phyloP scores from a whole-genome alignment of 2,113 vertebrate species.

The Xiphophorus maculatus region DNA sequence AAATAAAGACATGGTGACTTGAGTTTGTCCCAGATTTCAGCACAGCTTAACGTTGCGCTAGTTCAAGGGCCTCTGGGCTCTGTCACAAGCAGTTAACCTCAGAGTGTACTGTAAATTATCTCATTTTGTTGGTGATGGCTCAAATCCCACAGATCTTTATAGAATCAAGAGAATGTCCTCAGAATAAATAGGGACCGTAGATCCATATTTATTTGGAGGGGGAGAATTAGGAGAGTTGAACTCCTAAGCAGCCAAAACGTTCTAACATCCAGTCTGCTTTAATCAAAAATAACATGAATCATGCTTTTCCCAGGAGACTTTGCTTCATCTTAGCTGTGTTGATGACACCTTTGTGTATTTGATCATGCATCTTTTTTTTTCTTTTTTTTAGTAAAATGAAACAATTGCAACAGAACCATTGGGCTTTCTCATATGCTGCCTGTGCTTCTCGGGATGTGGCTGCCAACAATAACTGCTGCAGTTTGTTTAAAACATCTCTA shows the following conservation, averaged over 20 bases:
- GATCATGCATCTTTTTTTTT: not conserved
- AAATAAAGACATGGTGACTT: constrained; percentile 55
- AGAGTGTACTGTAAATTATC: constrained; percentile 45
- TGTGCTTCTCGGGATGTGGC: constrained; percentile 42
- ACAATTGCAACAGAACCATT: constrained; percentile 43
- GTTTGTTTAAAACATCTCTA: constrained; percentile 50
- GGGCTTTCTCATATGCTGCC: constrained; percentile 28
- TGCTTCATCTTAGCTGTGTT: constrained; percentile 34
- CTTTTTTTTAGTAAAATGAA: constrained; percentile 7
- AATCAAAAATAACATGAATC: not conserved
- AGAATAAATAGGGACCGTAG: not conserved
- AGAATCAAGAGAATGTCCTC: constrained; percentile 17
- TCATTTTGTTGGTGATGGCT: constrained; percentile 45
- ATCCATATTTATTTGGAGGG: not conserved
- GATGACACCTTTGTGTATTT: constrained; percentile 18
- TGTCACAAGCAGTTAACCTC: constrained; percentile 58
- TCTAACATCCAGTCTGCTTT: not conserved
- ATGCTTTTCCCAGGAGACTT: constrained; percentile 10
- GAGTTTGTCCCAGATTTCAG: constrained; percentile 70
- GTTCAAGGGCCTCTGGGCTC: constrained; percentile 55
- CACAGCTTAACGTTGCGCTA: constrained; percentile 43
- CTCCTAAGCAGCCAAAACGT: not conserved
- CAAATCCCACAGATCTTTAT: constrained; percentile 20
- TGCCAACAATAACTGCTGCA: constrained; percentile 60
- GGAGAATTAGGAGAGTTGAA: not conserved